Base-by-base conservation (phyloP, 2,797 vertebrate species). In the Melanotaenia nigrans region DNA sequence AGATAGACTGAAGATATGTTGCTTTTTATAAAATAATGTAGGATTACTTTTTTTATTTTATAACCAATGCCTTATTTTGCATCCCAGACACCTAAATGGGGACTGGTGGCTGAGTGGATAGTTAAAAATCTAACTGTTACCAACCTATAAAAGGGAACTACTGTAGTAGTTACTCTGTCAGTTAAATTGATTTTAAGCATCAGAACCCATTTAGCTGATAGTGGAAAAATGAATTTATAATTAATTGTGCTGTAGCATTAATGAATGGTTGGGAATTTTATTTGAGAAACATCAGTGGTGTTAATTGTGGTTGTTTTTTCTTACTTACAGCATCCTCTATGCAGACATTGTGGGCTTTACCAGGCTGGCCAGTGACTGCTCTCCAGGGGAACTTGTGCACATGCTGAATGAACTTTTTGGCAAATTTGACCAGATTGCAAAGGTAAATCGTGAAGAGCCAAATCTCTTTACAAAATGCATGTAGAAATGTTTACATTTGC, bases 391-490 rank as follows among this genome's bases (percentile, higher is more conserved):
- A 86, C 69, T 99, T 2, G 98, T 99, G 40, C 97, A 99, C 73
- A 99, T 97, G 96, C 92, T 99, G n/a, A 99, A 99, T 0, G 97
- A 99, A 75, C 96, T 99, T 42, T 99, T 99, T 2, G 98, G 97
- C 79, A 99, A 99, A 83, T 99, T 99, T 67, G 98, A 99, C 85
- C 98, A 99, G 87, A 99, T 99, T 65, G 98, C 97, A 75, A 99
- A 99, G 96, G 98, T 99, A 92, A 80, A 79, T 71, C 32, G 24
- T 32, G 5, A 49, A n/a, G 45, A 49, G 20, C 1, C 45, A n/a
- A 49, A 22, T 10, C 20, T 9, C 7, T 49, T 49, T 5, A 22
- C 9, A 8, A 49, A 49, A 49, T 22, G 10, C 9, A n/a, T n/a
- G 45, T n/a, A 1, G 45, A 22, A 8, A 10, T 49, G 20, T 49